Percentiles rank a stretch among this genome's conserved stretches.
Conservation (phyloP, 2,113 vertebrate species). For the Gymnocephalus cernua region DNA sequence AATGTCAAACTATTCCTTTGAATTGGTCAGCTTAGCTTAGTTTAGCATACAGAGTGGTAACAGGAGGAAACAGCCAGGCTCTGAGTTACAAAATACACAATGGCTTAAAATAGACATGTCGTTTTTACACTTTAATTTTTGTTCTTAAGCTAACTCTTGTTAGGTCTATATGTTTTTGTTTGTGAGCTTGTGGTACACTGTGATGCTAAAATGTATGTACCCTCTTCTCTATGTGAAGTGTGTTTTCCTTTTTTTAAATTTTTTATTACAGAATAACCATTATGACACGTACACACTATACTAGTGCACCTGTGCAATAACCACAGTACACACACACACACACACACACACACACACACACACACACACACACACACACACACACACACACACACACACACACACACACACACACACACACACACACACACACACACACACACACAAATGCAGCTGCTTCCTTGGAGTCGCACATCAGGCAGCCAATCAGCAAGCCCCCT, state of each 20-base stretch:
- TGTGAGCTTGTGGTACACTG: neutral
- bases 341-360: too few relatives aligned
- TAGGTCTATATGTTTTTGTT: too few relatives aligned
- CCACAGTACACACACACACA: neutral
- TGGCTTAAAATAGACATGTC: too few relatives aligned
- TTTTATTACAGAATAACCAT: neutral
- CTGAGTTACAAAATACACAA: neutral
- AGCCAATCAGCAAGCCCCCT: conserved; percentile 52
- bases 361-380: too few relatives aligned
- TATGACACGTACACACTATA: neutral
- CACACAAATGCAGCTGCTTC: conserved; percentile 58
- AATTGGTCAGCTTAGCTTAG: neutral
- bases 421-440: too few relatives aligned
- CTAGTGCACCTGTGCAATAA: conserved; percentile 25
- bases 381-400: too few relatives aligned
- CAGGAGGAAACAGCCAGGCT: neutral
- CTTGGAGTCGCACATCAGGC: conserved; percentile 33
- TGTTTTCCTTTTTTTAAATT: too few relatives aligned
- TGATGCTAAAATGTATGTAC: neutral
- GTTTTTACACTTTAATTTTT: neutral
- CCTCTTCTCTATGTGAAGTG: neutral
- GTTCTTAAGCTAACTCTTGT: neutral
- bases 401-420: too few relatives aligned
- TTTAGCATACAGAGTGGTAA: neutral
- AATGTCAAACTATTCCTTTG: neutral